These are phyloP conservation scores for Nasonia giraulti DNA, from an alignment of 1,140 invertebrate genomes.

Conservation along the genomic window DNA sequence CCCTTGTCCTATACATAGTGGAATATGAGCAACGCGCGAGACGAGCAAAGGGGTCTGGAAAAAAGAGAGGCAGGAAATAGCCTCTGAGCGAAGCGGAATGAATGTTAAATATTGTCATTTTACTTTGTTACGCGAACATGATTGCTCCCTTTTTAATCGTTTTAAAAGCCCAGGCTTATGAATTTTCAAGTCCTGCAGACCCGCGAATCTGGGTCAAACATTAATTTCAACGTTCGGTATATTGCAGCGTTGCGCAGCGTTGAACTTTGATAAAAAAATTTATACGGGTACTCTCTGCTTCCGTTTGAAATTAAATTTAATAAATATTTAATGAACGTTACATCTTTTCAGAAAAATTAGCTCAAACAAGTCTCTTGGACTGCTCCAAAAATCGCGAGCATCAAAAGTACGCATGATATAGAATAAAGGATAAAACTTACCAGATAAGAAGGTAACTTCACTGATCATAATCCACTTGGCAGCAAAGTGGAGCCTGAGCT, in stretches of 20 bases:
- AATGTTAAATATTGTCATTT: constrained; percentile 55
- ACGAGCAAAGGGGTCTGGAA: not conserved
- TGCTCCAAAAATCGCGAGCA: not conserved
- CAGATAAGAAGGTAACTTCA: constrained; percentile 88
- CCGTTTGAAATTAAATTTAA: too few relatives aligned
- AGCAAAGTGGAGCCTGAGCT: constrained; percentile 87
- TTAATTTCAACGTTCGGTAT: not conserved
- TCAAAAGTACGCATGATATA: constrained; percentile 1
- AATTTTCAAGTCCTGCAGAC: not conserved
- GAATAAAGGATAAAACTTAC: constrained; percentile 71
- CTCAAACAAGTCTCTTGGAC: too few relatives aligned
- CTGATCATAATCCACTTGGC: constrained; percentile 92
- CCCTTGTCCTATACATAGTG: not conserved
- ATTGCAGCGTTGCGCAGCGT: not conserved
- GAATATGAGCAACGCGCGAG: not conserved
- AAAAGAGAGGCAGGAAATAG: constrained; percentile 53
- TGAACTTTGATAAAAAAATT: not conserved
- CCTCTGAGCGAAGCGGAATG: constrained; percentile 53
- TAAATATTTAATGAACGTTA: too few relatives aligned
- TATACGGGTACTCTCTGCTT: not conserved
- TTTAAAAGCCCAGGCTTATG: not conserved
- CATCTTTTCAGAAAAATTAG: too few relatives aligned
- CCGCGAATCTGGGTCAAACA: not conserved
- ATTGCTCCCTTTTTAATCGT: not conserved
- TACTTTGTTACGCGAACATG: not conserved